Evolutionary conservation across 2,888 invertebrate genomes (phyloP), one percentile per base, ranked within the genome.

Genomic region (Rhagium mordax): DNA sequence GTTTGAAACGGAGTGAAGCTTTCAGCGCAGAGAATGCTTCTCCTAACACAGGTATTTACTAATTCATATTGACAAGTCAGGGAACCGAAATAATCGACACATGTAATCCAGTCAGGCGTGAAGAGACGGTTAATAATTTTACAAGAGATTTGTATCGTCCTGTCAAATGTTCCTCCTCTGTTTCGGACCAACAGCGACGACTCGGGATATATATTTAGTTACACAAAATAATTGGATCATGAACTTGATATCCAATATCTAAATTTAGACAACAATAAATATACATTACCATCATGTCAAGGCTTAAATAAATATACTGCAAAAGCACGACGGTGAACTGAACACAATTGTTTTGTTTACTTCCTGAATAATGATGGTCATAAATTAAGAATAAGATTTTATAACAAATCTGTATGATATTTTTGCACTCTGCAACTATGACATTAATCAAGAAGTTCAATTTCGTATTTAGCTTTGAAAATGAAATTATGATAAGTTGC

Each of bases 11-110:
- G 57, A 49, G 13, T 65, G 60, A 64, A 60, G 66, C 41, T 48
- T 51, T 62, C 16, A 68, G 20, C 4, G 10, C 49, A 64, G 33
- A 57, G 60, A 74, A 70, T 61, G 47, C 60, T 62, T 51, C 55
- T 69, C 59, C 29, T 67, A 62, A 72, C 72, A 33, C 71, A 70
- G 73, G 71, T 68, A 70, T 66, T 72, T 67, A 60, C 64, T 80
- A 82, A 84, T 78, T 61, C 74, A 75, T 79, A 80, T 70, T 76
- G 84, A 84, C 82, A 81, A 79, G 74, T 77, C 77, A 78, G 66
- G 77, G 82, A 79, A 81, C 81, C 82, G 82, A 80, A 80, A 83
- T 84, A 84, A 84, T 84, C 83, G 83, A 84, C 83, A 84, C 81
- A 83, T 84, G 84, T 84, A 84, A 84, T 82, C 81, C 80, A 81